phyloP scores from a whole-genome alignment of 2,797 vertebrate genomes.

The Tapera naevia region DNA sequence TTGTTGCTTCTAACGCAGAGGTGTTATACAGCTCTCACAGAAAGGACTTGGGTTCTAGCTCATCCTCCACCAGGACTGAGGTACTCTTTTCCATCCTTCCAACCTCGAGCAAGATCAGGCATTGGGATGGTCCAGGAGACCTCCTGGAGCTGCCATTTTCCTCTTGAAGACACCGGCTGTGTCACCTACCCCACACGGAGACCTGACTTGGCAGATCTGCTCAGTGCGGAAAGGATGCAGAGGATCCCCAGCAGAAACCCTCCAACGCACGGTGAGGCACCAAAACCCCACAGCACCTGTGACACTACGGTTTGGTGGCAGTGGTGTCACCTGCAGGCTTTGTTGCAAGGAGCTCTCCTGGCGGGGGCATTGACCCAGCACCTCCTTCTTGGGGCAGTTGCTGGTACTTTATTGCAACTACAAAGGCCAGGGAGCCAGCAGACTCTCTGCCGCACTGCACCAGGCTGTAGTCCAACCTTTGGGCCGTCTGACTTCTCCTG shows the following conservation, averaged over 20 bases:
- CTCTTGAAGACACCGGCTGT: neutral
- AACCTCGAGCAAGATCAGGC: neutral
- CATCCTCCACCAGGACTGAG: neutral
- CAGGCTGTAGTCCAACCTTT: neutral
- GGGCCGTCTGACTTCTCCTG: neutral
- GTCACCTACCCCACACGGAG: neutral
- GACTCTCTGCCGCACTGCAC: neutral
- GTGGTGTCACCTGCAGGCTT: neutral
- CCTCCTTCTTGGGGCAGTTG: neutral
- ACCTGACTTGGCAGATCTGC: neutral
- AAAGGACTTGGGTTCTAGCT: neutral
- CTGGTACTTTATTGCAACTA: fast-evolving
- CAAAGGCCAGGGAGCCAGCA: neutral
- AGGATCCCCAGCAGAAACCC: neutral
- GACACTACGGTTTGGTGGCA: neutral
- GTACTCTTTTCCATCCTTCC: neutral
- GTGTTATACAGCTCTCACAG: neutral
- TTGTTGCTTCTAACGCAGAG: neutral
- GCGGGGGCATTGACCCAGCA: neutral
- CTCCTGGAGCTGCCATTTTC: neutral
- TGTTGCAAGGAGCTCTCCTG: neutral
- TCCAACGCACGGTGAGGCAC: neutral
- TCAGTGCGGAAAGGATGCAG: neutral
- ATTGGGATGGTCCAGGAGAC: neutral
- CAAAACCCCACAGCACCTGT: neutral